A percentile compares a stretch with the other conserved stretches of the same genome.
phyloP scores from a whole-genome alignment of 1,140 invertebrate genomes.

The Brachionus rotundiformis region DNA sequence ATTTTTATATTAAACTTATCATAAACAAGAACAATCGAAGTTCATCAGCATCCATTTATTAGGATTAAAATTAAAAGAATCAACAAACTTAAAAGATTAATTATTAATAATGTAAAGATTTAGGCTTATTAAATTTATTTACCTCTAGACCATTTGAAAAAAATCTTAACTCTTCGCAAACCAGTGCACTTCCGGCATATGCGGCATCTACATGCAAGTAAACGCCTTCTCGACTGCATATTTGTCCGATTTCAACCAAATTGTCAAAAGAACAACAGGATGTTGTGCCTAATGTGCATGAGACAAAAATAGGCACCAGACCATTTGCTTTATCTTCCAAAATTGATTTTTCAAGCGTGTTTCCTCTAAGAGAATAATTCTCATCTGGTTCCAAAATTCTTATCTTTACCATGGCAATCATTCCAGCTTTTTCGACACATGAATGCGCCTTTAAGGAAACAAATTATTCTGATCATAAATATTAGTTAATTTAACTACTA shows the following conservation, averaged over 20 bases:
- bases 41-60: slow-evolving; percentile 95
- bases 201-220: slow-evolving; percentile 93
- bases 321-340: slow-evolving; percentile 68
- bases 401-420: slow-evolving; percentile 96
- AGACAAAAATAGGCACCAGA: slow-evolving; percentile 92
- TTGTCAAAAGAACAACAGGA: slow-evolving; percentile 84
- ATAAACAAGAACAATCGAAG: slow-evolving; percentile 79
- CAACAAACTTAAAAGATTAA: slow-evolving; percentile 64
- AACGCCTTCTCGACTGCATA: slow-evolving; percentile 74
- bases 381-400: slow-evolving; percentile 94
- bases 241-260: slow-evolving; percentile 79
- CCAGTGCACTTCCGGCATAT: slow-evolving; percentile 83
- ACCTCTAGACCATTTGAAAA: slow-evolving; percentile 81
- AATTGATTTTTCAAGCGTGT: slow-evolving; percentile 78
- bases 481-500: slow-evolving; percentile 60
- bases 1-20: slow-evolving; percentile 44
- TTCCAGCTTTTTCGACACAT: slow-evolving; percentile 98
- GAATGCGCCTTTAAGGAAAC: slow-evolving; percentile 78
- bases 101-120: too few species aligned
- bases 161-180: slow-evolving; percentile 88
- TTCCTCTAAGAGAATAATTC: slow-evolving; percentile 82
- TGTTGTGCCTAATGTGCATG: slow-evolving; percentile 85
- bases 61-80: slow-evolving; percentile 92
- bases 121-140: background rate
- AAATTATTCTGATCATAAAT: background rate